Evolutionary conservation across 2,113 vertebrate genomes (phyloP).

Genomic region (Lanius ludovicianus): DNA sequence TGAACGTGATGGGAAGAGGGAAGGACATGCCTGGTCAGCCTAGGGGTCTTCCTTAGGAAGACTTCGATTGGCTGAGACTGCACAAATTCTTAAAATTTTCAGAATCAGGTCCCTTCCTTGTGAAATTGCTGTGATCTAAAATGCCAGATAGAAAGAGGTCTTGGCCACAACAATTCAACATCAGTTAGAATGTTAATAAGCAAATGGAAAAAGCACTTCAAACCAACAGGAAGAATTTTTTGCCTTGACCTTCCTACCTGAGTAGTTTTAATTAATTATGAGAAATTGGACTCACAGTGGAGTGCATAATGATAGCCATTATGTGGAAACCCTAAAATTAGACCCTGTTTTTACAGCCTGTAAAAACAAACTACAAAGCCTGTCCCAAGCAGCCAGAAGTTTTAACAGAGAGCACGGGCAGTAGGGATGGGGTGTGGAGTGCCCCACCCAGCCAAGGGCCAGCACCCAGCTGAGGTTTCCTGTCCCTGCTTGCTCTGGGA

Average conservation of each 20-base stretch:
- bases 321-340: slow-evolving; percentile 1
- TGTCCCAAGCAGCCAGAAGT: background rate
- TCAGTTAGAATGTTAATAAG: background rate
- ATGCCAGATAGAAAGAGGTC: background rate
- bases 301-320: background rate
- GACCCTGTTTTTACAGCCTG: background rate
- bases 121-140: background rate
- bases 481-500: background rate
- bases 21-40: background rate
- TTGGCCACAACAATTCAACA: background rate
- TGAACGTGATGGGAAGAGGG: background rate
- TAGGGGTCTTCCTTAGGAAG: background rate
- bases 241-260: slow-evolving; percentile 14
- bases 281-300: background rate
- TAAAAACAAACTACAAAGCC: background rate
- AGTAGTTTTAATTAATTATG: slow-evolving; percentile 38
- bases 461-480: background rate
- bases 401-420: background rate
- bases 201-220: slow-evolving; percentile 8
- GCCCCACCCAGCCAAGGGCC: background rate
- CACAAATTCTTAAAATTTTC: background rate
- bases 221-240: background rate
- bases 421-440: background rate
- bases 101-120: background rate
- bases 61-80: background rate